Conservation (phyloP, 2,113 vertebrate genomes). For the Ctenomys sociabilis region DNA sequence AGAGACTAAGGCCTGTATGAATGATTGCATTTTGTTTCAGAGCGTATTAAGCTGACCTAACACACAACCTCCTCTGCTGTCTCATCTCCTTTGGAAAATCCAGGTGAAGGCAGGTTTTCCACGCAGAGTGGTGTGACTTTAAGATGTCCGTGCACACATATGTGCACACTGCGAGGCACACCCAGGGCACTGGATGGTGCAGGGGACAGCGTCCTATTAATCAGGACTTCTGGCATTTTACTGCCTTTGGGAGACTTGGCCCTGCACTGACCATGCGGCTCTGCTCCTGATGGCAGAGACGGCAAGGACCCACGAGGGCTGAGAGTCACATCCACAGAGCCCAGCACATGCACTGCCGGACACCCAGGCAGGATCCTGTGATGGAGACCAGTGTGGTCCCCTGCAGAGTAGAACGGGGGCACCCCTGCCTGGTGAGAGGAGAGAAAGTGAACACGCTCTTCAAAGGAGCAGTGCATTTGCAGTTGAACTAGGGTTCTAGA, state of each 20-base stretch:
- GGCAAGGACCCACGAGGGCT: neutral
- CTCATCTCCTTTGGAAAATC: neutral
- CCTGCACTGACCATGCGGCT: neutral
- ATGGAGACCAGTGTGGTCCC: neutral
- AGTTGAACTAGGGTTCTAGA: neutral
- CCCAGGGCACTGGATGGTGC: neutral
- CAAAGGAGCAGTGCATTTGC: neutral
- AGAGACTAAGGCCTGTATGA: neutral
- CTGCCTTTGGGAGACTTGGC: too few relatives aligned
- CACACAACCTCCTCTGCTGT: neutral
- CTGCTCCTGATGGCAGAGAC: neutral
- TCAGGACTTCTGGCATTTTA: neutral
- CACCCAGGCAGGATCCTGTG: neutral
- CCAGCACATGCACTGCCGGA: accelerated
- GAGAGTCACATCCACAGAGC: accelerated
- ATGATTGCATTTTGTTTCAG: neutral
- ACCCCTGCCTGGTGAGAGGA: neutral
- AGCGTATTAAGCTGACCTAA: neutral
- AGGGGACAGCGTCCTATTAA: neutral
- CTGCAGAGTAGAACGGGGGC: neutral
- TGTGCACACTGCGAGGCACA: neutral
- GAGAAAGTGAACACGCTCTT: neutral
- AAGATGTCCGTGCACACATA: neutral
- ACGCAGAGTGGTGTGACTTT: neutral
- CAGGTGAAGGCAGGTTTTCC: neutral